A percentile compares a stretch with the other conserved stretches of the same genome.
These are phyloP conservation scores for Tragulus kanchil DNA, from an alignment of 2,113 vertebrate species.

Conservation along the genomic window DNA sequence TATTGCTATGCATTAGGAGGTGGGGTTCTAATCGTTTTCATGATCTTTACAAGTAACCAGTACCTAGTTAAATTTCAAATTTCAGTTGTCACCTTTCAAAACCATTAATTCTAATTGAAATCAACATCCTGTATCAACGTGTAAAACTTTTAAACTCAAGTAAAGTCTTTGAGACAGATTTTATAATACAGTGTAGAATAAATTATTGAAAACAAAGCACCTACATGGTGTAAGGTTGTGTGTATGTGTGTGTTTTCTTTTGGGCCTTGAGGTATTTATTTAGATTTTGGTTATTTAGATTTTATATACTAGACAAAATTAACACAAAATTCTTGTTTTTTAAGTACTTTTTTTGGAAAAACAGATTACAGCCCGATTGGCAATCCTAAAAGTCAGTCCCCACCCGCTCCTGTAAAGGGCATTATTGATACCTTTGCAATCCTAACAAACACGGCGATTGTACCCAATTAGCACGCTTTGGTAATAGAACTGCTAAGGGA, in stretches of 20 bases:
- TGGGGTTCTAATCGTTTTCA: background rate
- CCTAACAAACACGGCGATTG: background rate
- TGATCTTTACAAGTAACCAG: background rate
- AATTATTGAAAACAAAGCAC: background rate
- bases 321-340: conserved; percentile 23
- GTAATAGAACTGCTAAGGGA: background rate
- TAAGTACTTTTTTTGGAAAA: too few relatives aligned
- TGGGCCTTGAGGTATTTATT: background rate
- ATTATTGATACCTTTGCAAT: background rate
- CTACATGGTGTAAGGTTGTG: background rate
- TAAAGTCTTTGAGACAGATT: background rate
- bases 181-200: conserved; percentile 36
- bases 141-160: background rate
- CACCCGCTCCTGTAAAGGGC: background rate
- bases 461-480: background rate
- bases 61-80: background rate
- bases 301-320: conserved; percentile 5
- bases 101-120: background rate
- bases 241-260: background rate
- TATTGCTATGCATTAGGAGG: background rate
- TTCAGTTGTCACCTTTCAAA: background rate
- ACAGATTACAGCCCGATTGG: too few relatives aligned
- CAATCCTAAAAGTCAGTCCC: too few relatives aligned
- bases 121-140: background rate
- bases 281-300: conserved; percentile 33